Conservation (phyloP, 2,888 invertebrate species). For the Unio delphinus region DNA sequence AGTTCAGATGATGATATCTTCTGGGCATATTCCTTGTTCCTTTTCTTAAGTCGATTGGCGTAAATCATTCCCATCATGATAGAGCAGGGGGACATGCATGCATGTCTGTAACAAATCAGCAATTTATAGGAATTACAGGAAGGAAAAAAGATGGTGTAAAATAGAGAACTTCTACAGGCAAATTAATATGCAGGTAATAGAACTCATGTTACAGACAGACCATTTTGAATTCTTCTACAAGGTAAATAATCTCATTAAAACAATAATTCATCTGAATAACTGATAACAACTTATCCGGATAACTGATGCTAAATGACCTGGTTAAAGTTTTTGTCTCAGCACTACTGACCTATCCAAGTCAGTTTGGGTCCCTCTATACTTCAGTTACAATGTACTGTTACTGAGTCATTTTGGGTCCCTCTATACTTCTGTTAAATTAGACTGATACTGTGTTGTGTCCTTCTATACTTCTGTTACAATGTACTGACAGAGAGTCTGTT, state of each 20-base stretch:
- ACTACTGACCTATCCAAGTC: no score
- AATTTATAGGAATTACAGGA: background rate
- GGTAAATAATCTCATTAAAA: background rate
- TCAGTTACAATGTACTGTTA: no score
- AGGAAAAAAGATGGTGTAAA: background rate
- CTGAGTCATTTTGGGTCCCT: no score
- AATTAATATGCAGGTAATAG: no score
- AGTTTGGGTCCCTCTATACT: no score
- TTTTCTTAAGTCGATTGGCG: constrained; percentile 86
- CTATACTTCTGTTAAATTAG: no score
- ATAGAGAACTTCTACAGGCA: background rate
- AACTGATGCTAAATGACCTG: no score
- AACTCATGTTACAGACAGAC: no score
- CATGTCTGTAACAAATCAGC: constrained; percentile 80
- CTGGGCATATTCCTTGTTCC: constrained; percentile 85
- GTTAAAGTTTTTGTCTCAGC: no score
- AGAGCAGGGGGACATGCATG: constrained; percentile 92
- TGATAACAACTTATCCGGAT: background rate
- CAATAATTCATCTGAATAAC: background rate
- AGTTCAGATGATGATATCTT: constrained; percentile 90
- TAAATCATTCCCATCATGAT: constrained; percentile 94
- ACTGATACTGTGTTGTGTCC: no score
- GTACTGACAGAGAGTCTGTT: no score
- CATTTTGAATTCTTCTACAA: background rate
- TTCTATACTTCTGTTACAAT: no score